Conservation (phyloP, 2,888 invertebrate genomes). For the Drosophila anceps region DNA sequence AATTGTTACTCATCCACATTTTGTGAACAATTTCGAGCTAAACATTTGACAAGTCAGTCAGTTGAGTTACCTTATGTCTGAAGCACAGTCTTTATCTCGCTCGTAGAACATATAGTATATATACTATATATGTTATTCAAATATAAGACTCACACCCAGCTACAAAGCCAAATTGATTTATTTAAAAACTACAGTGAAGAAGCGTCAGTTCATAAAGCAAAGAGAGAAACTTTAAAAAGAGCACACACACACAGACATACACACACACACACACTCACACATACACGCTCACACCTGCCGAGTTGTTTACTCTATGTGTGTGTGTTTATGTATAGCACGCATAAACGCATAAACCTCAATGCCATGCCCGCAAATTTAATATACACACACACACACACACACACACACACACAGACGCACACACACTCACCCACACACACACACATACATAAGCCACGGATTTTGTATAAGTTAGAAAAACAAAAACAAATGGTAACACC, state of each 20-base stretch:
- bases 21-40: no score
- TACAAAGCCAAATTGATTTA: not conserved
- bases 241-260: conserved; percentile 15
- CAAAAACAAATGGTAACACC: conserved; percentile 57
- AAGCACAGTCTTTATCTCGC: no score
- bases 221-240: conserved; percentile 12
- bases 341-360: conserved; percentile 53
- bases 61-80: no score
- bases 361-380: conserved; percentile 26
- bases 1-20: not conserved
- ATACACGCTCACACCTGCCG: not conserved
- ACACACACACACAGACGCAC: not conserved
- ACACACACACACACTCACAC: not conserved
- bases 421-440: not conserved
- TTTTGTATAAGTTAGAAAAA: conserved; percentile 19
- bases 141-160: not conserved
- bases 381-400: not conserved
- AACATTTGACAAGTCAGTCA: no score
- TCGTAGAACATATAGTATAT: not conserved
- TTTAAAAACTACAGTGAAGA: conserved; percentile 1
- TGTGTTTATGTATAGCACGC: conserved; percentile 18
- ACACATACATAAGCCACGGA: conserved; percentile 4
- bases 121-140: not conserved
- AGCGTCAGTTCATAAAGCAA: conserved; percentile 5
- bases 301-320: conserved; percentile 20